Percentiles rank a stretch among this genome's conserved stretches.
These are phyloP conservation scores for Erebia ligea DNA, from an alignment of 2,888 invertebrate genomes.

Conservation along the genomic window DNA sequence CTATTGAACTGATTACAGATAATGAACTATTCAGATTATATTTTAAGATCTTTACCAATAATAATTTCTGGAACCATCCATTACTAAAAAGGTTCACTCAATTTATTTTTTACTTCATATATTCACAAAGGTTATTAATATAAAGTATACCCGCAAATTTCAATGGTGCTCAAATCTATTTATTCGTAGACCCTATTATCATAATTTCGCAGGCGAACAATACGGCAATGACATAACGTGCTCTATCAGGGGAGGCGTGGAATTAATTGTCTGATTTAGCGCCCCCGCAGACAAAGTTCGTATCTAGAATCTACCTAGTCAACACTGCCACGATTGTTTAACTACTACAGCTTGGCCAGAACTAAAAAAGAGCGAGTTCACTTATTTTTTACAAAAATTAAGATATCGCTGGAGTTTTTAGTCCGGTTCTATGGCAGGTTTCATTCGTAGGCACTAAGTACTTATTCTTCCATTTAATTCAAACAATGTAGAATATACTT, in stretches of 20 bases:
- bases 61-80: no score
- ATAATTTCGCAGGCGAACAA: slow-evolving; percentile 13
- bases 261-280: slow-evolving; percentile 14
- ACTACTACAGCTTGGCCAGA: not conserved
- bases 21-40: no score
- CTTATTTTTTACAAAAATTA: no score
- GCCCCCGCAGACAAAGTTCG: not conserved
- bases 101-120: not conserved
- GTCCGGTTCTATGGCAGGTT: no score
- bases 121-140: not conserved
- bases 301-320: slow-evolving; percentile 4
- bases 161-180: not conserved
- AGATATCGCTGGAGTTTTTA: no score
- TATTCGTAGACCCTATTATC: slow-evolving; percentile 5
- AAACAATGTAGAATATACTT: no score
- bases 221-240: slow-evolving; percentile 1
- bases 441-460: no score
- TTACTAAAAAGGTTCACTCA: no score
- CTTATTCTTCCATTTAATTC: no score
- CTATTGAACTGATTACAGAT: no score
- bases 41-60: no score
- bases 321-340: not conserved
- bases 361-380: no score
- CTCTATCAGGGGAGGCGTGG: slow-evolving; percentile 19
- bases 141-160: not conserved